Evolutionary conservation across 1,140 invertebrate genomes (phyloP), one percentile per base, ranked within the genome.

Genomic region (Drosophila teissieri): DNA sequence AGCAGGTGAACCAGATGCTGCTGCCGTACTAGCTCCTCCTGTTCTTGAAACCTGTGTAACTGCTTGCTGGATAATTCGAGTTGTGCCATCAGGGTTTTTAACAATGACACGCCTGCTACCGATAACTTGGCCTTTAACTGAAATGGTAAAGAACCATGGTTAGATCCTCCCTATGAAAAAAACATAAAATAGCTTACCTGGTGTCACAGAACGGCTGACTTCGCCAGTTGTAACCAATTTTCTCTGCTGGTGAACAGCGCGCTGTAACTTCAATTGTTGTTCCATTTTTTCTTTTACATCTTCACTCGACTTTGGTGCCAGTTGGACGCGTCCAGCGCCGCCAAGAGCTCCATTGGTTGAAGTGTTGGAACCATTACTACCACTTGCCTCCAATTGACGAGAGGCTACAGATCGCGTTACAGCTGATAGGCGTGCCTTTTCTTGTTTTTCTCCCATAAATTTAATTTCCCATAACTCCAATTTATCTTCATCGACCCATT

Each of bases 391-490:
- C 54, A 76, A 17, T 81, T 91, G 90, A 0, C 80, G 67, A 51
- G 93, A 73, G 92, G 93, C 60, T 73, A 94, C 92, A 3, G 95
- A 95, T 54, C 94, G 93, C 70, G 95, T 95, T 44, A 95, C 95
- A 1, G 96, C 96, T 15, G 95, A 93, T 73, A 96, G 95, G 85
- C 96, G 95, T 84, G 96, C 92, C 40, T 93, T 93, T 56, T 94
- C 93, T 60, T 94, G 94, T 93, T 96, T 97, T 92, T 99, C 98
- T 36, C 97, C 97, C 92, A 98, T 99, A 76, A 97, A 96, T 89
- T 97, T 97, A 42, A 99, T 98, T 93, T 99, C 98, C 98, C 98
- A 99, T 1, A 99, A 91, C 92, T 99, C 98, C 19, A 99, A 92
- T 86, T 98, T 97, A 80, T 98, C 97, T 93, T 99, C 98, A 67